These are phyloP conservation scores for Apolygus lucorum DNA, from an alignment of 1,140 invertebrate genomes.

Conservation along the genomic window DNA sequence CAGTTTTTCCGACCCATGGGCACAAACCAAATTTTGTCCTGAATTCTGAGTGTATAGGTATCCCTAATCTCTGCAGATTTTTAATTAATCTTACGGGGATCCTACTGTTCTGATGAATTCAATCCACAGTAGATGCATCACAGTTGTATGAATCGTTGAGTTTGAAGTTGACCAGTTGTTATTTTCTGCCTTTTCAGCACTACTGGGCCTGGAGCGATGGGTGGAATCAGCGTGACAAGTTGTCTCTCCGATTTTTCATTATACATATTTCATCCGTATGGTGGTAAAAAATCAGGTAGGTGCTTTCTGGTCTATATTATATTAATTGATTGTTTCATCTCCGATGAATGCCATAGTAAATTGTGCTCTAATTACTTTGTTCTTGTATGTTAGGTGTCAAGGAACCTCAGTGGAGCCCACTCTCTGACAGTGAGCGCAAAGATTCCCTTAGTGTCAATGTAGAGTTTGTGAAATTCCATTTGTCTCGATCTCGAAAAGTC, in stretches of 20 bases:
- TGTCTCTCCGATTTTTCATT: slow-evolving; percentile 93
- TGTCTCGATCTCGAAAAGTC: slow-evolving; percentile 77
- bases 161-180: too few relatives aligned
- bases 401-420: slow-evolving; percentile 74
- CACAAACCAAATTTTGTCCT: too few relatives aligned
- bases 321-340: too few relatives aligned
- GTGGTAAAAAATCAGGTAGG: slow-evolving; percentile 70
- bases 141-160: too few relatives aligned
- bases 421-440: slow-evolving; percentile 82
- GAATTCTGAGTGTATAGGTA: too few relatives aligned
- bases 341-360: not conserved
- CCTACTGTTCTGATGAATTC: too few relatives aligned
- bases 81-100: too few relatives aligned
- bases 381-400: slow-evolving; percentile 46
- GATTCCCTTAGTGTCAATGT: slow-evolving; percentile 94
- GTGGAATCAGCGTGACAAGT: slow-evolving; percentile 85
- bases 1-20: too few relatives aligned
- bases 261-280: slow-evolving; percentile 96
- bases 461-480: slow-evolving; percentile 93
- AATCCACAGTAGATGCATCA: too few relatives aligned
- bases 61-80: too few relatives aligned
- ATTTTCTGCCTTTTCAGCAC: slow-evolving; percentile 33
- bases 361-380: not conserved
- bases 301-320: not conserved
- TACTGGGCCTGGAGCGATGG: slow-evolving; percentile 56